Evolutionary conservation across 2,888 invertebrate genomes (phyloP), one percentile per base, ranked within the genome.

Genomic region (Catocala sponsa): DNA sequence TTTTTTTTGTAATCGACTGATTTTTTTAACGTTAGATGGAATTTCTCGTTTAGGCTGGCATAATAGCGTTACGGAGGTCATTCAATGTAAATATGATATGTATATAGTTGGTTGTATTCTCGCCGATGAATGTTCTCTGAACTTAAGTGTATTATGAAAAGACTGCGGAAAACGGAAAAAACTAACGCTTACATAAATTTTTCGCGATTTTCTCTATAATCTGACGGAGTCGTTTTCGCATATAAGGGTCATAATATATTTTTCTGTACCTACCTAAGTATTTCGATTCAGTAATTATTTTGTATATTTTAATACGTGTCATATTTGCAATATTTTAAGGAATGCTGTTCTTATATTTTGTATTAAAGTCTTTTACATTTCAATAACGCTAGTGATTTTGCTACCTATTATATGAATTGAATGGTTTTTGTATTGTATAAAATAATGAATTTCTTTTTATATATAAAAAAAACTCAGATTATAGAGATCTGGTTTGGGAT

Each of bases 1-100:
- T 66, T 63, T 59, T 84, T 67, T 84, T 81, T 74, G 72, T 72
- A 81, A 84, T 84, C 53, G 91, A 92, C 91, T 92, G 91, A 92
- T 88, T 89, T 88, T 85, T 65, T 69, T 74, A 70, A 70, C 67
- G 72, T 78, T 75, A 76, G 55, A 62, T 46, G n/a, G 47, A 55
- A 67, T 65, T 63, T 66, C 63, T 62, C 65, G 63, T 72, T 58
- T 69, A 73, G 52, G 51, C 62, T 72, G 73, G 75, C 66, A 69
- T 69, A 74, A 78, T 78, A 79, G 75, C 71, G 67, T 65, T 55
- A 68, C 63, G 68, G 68, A 70, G 76, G 66, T 76, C 70, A 70
- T 69, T 78, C 66, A 72, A 73, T 81, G 82, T 86, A 85, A 79
- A 83, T 71, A 82, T 80, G 76, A 72, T 77, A 65, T 86, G 83